Percentiles rank a stretch among this genome's conserved stretches.
phyloP scores from a whole-genome alignment of 2,113 vertebrate species.

The Pycnonotus jocosus region DNA sequence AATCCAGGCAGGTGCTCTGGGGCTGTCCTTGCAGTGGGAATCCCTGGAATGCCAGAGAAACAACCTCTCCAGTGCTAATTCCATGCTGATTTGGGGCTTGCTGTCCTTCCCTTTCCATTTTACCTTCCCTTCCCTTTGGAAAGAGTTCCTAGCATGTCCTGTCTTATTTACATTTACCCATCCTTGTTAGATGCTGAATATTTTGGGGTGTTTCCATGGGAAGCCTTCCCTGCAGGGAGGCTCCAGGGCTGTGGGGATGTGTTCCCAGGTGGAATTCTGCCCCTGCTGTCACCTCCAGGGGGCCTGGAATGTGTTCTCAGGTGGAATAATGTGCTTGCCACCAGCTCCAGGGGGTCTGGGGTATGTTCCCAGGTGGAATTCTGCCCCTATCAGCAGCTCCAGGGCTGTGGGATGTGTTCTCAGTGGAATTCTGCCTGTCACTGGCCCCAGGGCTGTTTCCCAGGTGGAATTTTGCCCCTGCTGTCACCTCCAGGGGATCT shows the following conservation, averaged over 20 bases:
- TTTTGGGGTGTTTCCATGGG: not conserved
- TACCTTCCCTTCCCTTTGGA: not conserved
- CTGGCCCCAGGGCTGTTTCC: not conserved
- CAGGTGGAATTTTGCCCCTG: not conserved
- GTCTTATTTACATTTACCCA: not conserved
- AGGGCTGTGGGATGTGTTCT: not conserved
- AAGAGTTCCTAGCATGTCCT: not conserved
- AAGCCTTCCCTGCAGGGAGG: not conserved
- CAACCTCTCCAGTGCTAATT: not conserved
- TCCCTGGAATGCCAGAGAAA: not conserved
- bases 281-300: not conserved
- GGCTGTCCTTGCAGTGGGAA: not conserved
- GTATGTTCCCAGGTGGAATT: not conserved
- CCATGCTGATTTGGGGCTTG: not conserved
- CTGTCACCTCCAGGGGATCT: no score
- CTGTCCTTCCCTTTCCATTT: not conserved
- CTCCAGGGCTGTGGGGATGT: fast-evolving
- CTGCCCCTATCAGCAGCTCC: not conserved
- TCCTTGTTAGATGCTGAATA: not conserved
- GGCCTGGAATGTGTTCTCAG: not conserved
- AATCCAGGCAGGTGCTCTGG: not conserved
- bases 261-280: not conserved
- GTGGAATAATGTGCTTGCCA: fast-evolving
- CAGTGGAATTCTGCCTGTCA: not conserved
- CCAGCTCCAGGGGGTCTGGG: not conserved